phyloP scores from a whole-genome alignment of 2,888 invertebrate genomes.

The Spicauda simplicius region DNA sequence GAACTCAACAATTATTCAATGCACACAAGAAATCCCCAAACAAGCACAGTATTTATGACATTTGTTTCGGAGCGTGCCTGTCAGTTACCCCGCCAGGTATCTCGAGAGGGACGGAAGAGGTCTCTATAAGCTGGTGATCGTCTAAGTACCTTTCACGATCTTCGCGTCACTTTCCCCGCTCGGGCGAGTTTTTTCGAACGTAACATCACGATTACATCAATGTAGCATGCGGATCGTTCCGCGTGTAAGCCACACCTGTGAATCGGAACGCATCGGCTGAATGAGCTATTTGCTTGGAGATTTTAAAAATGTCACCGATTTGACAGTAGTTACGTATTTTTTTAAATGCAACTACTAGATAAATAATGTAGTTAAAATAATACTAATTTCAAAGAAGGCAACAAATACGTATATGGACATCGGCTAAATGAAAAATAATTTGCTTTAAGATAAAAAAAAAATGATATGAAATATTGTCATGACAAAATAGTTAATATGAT shows the following conservation, averaged over 20 bases:
- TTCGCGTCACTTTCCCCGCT: conserved; percentile 82
- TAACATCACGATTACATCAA: conserved; percentile 81
- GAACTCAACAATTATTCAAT: not conserved
- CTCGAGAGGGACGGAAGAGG: conserved; percentile 44
- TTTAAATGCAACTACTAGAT: too few species aligned
- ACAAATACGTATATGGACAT: too few species aligned
- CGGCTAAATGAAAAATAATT: too few species aligned
- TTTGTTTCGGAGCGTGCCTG: conserved; percentile 10
- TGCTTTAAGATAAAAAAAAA: not conserved
- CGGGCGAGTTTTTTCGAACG: conserved; percentile 80
- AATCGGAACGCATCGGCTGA: conserved; percentile 51
- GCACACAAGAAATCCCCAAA: conserved; percentile 1
- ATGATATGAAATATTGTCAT: too few species aligned
- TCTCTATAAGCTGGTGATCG: conserved; percentile 63
- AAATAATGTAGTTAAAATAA: too few species aligned
- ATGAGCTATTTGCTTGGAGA: conserved; percentile 1
- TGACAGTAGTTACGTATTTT: not conserved
- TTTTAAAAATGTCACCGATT: conserved; percentile 1
- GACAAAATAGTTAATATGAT: too few species aligned
- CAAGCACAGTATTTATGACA: not conserved
- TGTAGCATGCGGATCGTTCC: conserved; percentile 76
- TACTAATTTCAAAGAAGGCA: too few species aligned
- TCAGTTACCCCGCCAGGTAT: conserved; percentile 9
- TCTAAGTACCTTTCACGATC: conserved; percentile 82
- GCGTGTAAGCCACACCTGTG: conserved; percentile 66